Base-by-base conservation (phyloP, 2,797 vertebrate genomes). In the Novumbra hubbsi region DNA sequence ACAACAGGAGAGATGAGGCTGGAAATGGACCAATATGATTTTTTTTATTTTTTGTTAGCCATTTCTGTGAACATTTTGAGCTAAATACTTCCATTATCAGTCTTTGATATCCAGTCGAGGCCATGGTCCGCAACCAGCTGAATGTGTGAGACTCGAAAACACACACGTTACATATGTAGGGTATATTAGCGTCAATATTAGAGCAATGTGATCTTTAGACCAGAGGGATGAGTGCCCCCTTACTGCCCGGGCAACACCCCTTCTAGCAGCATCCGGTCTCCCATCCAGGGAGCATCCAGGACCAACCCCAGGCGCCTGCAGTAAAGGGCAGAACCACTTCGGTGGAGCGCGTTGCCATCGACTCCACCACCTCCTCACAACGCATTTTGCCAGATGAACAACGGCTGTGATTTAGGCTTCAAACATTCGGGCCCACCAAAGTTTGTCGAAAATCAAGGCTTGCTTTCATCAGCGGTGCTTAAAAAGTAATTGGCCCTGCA, bases 391-490 rank as follows among this genome's bases (percentile, higher is more conserved):
- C 48, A 50, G 72, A 73, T 65, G 67, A 72, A 69, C 30, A 80
- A 84, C 81, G 73, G 73, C 69, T 24, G 65, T 30, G 62, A 70
- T 75, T 83, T 83, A 60, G 68, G 62, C 73, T 84, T 73, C 74
- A 80, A 82, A 38, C 55, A 48, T 76, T 68, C 32, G 30, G 48
- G 63, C 48, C 30, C 75, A 83, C 68, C 68, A 14, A 30, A 78
- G 41, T 68, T 74, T 5, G 34, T 77, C 80, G 67, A 45, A 45
- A 81, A 52, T 77, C 66, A 86, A 81, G 77, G 75, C 75, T 75
- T 84, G 71, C 76, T 87, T 89, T 91, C 73, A 89, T 87, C 85
- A 81, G 65, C 9, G 41, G 73, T 79, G 77, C 80, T 93, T 91
- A 88, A 91, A 90, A 88, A 72, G 76, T 80, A 84, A 87, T 89